Evolutionary conservation across 2,888 invertebrate genomes (phyloP), one percentile per base, ranked within the genome.

Genomic region (Selenia dentaria): DNA sequence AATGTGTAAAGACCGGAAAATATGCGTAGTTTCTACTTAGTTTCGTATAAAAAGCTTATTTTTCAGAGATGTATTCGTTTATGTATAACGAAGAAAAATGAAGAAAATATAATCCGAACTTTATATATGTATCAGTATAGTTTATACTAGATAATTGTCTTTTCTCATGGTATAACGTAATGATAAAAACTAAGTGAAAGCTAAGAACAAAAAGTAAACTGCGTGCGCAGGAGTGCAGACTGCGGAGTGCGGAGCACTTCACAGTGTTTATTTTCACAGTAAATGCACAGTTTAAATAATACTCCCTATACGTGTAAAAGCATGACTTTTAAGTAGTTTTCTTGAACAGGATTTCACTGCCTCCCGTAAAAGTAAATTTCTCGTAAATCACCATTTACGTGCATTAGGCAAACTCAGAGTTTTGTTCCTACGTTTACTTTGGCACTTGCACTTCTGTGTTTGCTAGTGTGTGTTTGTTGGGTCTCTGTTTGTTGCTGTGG

Each of bases 401-500:
- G 54, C 59, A 13, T 51, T 35, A 47, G 35, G 44, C 50, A 54
- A 46, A 58, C 49, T 56, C 10, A 18, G 11, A 11, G 47, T 33
- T 62, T 62, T 63, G 67, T 64, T 59, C 44, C 38, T 36, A 44
- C 45, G 52, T 68, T 71, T 69, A 54, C 59, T 65, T 63, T 71
- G 50, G 62, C 71, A 66, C 71, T 69, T 59, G 68, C 71, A 67
- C 62, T 64, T 46, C 62, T 36, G 33, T 72, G 59, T 70, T 65
- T 66, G 64, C 59, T 40, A 60, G 60, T 59, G 28, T 67, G 62
- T 68, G 64, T 54, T 50, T 51, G 36, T 53, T 49, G 47, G 27
- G 38, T 6, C 52, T 58, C 47, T 59, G 57, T 59, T 62, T n/a
- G n/a, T n/a, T n/a, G n/a, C n/a, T n/a, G n/a, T n/a, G n/a, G n/a